phyloP scores from a whole-genome alignment of 1,140 invertebrate species.

The Penaeus chinensis region DNA sequence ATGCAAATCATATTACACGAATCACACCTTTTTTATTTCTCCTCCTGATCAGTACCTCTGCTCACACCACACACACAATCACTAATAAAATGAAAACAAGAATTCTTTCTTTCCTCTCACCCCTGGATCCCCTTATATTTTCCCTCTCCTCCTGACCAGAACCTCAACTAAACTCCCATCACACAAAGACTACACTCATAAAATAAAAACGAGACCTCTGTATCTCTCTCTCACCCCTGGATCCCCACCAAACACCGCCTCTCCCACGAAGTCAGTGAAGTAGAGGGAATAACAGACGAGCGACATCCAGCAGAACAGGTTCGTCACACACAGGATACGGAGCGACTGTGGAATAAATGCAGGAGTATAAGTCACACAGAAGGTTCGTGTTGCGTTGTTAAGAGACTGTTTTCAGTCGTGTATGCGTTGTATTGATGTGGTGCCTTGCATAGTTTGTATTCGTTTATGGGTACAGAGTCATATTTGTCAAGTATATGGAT shows the following conservation, averaged over 20 bases:
- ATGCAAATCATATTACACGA: too few species aligned
- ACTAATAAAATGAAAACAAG: too few species aligned
- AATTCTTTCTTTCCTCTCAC: conserved; percentile 68
- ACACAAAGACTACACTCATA: conserved; percentile 70
- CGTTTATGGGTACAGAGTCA: too few species aligned
- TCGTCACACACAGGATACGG: conserved; percentile 89
- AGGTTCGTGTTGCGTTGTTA: too few species aligned
- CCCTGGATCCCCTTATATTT: conserved; percentile 79
- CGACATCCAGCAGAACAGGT: conserved; percentile 98
- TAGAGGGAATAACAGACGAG: conserved; percentile 96
- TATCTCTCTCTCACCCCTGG: conserved; percentile 75
- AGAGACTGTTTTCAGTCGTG: too few species aligned
- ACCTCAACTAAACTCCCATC: conserved; percentile 77
- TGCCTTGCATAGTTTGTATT: too few species aligned
- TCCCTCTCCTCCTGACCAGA: background rate
- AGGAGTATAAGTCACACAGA: too few species aligned
- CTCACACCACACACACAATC: too few species aligned
- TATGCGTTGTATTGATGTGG: too few species aligned
- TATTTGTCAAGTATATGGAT: background rate
- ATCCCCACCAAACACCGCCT: conserved; percentile 93
- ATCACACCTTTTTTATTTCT: too few species aligned
- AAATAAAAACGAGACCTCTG: too few species aligned
- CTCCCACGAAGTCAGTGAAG: conserved; percentile 97
- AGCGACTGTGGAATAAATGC: conserved; percentile 73
- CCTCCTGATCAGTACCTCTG: too few species aligned